phyloP scores from a whole-genome alignment of 2,113 vertebrate genomes.

The Chrysemys picta region DNA sequence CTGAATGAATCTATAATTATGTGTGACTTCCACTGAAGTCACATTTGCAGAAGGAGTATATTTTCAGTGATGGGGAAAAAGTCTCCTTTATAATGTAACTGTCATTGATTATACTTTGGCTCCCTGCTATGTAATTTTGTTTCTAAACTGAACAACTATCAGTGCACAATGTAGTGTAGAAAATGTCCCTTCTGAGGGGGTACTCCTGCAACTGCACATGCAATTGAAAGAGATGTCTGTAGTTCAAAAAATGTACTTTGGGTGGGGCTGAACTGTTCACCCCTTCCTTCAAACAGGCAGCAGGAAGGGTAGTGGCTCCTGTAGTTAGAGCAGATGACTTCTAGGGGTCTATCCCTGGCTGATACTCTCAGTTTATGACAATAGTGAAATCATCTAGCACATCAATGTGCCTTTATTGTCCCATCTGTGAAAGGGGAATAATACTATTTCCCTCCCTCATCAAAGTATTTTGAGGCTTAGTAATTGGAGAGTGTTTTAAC shows the following conservation, averaged over 20 bases:
- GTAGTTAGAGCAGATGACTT: neutral
- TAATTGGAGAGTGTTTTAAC: neutral
- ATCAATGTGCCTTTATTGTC: neutral
- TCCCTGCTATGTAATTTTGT: slow-evolving; percentile 1
- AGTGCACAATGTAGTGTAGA: neutral
- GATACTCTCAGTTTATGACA: neutral
- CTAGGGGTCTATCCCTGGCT: neutral
- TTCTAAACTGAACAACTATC: neutral
- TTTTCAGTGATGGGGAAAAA: neutral
- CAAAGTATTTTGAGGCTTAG: neutral
- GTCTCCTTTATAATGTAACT: neutral
- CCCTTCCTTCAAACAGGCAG: neutral
- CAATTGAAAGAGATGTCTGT: neutral
- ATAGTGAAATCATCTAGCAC: neutral
- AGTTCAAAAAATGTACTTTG: neutral
- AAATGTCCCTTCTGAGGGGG: neutral
- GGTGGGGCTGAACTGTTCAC: rapidly evolving
- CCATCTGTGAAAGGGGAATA: neutral
- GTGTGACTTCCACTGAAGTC: neutral
- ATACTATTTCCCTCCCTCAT: neutral
- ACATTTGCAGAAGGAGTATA: neutral
- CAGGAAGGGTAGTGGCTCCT: neutral
- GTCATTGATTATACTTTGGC: neutral
- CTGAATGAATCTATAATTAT: neutral
- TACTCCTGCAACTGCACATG: neutral